Evolutionary conservation across 2,888 invertebrate species (phyloP), one percentile per base, ranked within the genome.

Genomic region (Macaria notata): DNA sequence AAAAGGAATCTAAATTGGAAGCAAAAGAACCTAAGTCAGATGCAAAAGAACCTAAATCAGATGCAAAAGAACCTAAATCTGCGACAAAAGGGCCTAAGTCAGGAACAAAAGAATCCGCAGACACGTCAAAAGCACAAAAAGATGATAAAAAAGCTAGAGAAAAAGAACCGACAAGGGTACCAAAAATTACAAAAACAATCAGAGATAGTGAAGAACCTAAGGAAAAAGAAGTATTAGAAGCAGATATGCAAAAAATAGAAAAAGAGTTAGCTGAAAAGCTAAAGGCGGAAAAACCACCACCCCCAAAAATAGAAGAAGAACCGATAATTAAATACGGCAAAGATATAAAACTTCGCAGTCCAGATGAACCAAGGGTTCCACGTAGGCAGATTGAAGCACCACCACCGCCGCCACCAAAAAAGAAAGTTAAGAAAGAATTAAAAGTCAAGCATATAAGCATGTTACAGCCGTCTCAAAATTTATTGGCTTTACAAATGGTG

Each of bases 251-350:
- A 4, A 55, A 58, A 33, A 53, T 42, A 41, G 42, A 41, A 61
- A 72, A 61, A 63, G 68, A 59, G 9, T 30, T 38, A 29, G 5
- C 33, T 19, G 19, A 36, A 7, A 36, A 36, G 7, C 33, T 6
- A 36, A 36, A 36, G 7, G 33, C 33, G 7, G 33, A 36, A 36
- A 36, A 36, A 36, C 33, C 7, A 7, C 4, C 7, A 36, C 33
- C 33, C 5, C 33, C 33, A 33, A 9, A 31, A 19, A 43, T 41
- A 9, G 44, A 30, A 3, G 44, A 49, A 31, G 39, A 31, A 31
- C 29, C 9, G 8, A 5, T 9, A 4, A 41, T 41, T 0, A 41
- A 41, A 41, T 8, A 29, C 8, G 47, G 47, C 2, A 49, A 49
- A 33, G 43, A 43, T 43, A 43, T 19, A 8, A 49, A 42, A 43